Evolutionary conservation across 2,797 vertebrate genomes (phyloP).

Genomic region (Silurus lanzhouensis): DNA sequence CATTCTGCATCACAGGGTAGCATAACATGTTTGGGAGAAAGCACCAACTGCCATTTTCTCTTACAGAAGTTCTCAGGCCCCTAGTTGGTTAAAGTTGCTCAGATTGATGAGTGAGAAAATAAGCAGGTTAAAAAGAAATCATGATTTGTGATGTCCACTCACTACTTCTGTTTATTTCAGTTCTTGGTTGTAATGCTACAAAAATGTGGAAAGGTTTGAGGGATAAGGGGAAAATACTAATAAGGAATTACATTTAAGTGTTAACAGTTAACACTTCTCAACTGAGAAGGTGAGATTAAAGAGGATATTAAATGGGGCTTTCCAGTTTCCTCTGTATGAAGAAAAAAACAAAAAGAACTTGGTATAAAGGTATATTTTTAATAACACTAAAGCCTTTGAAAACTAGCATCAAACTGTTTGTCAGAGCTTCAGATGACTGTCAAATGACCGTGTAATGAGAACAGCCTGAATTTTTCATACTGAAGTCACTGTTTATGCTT

Average conservation of each 20-base stretch:
- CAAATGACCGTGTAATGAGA: background rate
- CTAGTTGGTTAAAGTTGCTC: too few relatives aligned
- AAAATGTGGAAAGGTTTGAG: background rate
- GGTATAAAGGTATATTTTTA: background rate
- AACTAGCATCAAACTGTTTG: conserved; percentile 14
- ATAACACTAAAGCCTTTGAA: conserved; percentile 35
- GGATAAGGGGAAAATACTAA: background rate
- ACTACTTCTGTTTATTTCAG: background rate
- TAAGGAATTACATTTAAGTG: background rate
- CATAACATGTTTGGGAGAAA: background rate
- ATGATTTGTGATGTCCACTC: background rate
- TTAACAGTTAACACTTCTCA: background rate
- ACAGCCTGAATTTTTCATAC: conserved; percentile 17
- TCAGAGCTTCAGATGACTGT: background rate
- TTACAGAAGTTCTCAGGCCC: background rate
- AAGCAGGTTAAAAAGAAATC: background rate
- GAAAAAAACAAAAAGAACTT: background rate
- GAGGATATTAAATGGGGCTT: conserved; percentile 16
- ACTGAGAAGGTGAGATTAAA: background rate
- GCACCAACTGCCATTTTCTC: background rate
- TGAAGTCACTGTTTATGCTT: conserved; percentile 19
- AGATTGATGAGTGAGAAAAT: background rate
- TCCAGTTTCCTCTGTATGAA: background rate
- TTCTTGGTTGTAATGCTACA: background rate
- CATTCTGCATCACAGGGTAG: background rate